These are phyloP conservation scores for Crotalus viridis DNA, from an alignment of 2,113 vertebrate species.

Conservation along the genomic window DNA sequence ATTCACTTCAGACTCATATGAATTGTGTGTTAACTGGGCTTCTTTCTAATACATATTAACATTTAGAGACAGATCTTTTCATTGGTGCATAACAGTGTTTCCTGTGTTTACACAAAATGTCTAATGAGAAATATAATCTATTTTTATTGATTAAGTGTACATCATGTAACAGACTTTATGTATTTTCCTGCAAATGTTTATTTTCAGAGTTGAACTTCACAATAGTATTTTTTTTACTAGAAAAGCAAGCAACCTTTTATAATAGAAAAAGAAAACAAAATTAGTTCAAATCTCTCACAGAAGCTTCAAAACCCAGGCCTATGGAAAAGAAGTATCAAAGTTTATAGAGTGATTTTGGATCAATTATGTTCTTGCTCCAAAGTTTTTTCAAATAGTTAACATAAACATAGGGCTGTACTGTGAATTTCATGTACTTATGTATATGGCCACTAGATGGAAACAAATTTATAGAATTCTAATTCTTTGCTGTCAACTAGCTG, in stretches of 20 bases:
- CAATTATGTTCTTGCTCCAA: background rate
- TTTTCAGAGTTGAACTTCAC: background rate
- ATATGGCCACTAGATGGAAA: background rate
- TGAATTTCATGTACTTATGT: background rate
- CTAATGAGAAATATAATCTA: background rate
- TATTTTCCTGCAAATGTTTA: background rate
- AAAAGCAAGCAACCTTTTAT: background rate
- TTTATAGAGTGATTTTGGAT: background rate
- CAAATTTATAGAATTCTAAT: background rate
- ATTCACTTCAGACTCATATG: background rate
- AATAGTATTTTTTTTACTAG: background rate
- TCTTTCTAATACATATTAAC: background rate
- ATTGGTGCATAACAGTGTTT: background rate
- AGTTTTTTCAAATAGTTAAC: background rate
- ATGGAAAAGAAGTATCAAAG: background rate
- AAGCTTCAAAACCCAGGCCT: background rate
- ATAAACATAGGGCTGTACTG: background rate
- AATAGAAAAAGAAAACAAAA: background rate
- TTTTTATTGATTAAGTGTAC: background rate
- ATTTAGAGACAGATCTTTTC: background rate
- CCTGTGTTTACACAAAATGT: background rate
- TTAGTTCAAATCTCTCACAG: background rate
- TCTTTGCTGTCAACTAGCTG: background rate
- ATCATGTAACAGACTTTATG: background rate
- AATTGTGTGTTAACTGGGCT: background rate